A percentile compares a stretch with the other conserved stretches of the same genome.
These are phyloP conservation scores for Luffia ferchaultella DNA, from an alignment of 2,888 invertebrate species.

Conservation along the genomic window DNA sequence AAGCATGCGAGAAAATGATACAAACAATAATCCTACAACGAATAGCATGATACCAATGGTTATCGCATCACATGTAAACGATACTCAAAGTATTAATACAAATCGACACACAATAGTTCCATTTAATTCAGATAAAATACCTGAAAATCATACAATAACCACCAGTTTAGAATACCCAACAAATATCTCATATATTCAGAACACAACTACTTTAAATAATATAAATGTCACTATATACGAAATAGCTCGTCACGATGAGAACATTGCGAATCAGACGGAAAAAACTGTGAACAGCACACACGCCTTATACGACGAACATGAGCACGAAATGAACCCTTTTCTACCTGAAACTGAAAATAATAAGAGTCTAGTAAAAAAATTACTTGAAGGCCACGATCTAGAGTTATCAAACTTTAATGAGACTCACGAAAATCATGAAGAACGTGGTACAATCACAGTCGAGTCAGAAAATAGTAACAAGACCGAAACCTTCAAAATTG, in stretches of 20 bases:
- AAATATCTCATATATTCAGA: conserved; percentile 9
- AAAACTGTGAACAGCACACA: conserved; percentile 13
- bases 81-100: not conserved
- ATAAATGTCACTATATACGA: conserved; percentile 54
- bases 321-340: conserved; percentile 72
- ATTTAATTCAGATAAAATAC: too few relatives aligned
- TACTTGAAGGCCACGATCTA: conserved; percentile 64
- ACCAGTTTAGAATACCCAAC: conserved; percentile 3
- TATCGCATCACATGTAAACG: not conserved
- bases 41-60: not conserved
- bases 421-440: conserved; percentile 47
- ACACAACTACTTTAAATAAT: conserved; percentile 26
- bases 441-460: conserved; percentile 19
- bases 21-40: conserved; percentile 8
- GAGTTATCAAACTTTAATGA: conserved; percentile 45
- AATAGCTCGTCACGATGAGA: conserved; percentile 35
- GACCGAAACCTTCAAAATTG: not conserved
- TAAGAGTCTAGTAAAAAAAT: conserved; percentile 64
- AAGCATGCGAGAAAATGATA: not conserved
- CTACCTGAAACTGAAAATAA: conserved; percentile 71
- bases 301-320: conserved; percentile 45
- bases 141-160: conserved; percentile 8
- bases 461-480: not conserved
- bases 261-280: conserved; percentile 25
- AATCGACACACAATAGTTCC: not conserved